These are phyloP conservation scores for Mizuhopecten yessoensis DNA, from an alignment of 1,140 invertebrate genomes.

Conservation along the genomic window DNA sequence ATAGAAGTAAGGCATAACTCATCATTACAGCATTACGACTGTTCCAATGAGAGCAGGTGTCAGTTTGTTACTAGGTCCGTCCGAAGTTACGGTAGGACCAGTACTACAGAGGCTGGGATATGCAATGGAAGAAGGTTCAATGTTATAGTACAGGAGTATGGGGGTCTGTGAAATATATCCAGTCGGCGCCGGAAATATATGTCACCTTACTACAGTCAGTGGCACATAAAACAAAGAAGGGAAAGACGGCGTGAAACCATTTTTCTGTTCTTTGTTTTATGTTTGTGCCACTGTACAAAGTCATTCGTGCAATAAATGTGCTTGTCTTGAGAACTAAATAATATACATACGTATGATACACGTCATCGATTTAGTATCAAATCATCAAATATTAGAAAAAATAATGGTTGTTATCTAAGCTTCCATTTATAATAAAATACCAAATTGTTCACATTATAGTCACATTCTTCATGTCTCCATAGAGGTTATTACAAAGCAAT, in stretches of 20 bases:
- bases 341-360: neutral
- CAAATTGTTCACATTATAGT: too few relatives aligned
- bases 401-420: neutral
- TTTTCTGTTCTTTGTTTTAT: conserved; percentile 40
- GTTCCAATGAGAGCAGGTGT: neutral
- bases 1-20: too few relatives aligned
- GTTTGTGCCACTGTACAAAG: neutral
- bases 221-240: neutral
- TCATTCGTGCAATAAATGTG: conserved; percentile 12
- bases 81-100: neutral
- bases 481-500: too few relatives aligned
- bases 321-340: neutral
- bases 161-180: neutral
- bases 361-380: neutral
- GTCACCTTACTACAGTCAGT: neutral
- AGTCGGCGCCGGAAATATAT: neutral
- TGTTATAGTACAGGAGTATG: neutral
- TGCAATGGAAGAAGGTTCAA: too few relatives aligned
- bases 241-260: neutral
- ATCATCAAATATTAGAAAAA: neutral
- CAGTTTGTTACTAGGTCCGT: neutral
- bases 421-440: neutral
- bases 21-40: too few relatives aligned
- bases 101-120: neutral
- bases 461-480: too few relatives aligned